phyloP scores from a whole-genome alignment of 2,888 invertebrate species.

The Vandiemenella viatica region DNA sequence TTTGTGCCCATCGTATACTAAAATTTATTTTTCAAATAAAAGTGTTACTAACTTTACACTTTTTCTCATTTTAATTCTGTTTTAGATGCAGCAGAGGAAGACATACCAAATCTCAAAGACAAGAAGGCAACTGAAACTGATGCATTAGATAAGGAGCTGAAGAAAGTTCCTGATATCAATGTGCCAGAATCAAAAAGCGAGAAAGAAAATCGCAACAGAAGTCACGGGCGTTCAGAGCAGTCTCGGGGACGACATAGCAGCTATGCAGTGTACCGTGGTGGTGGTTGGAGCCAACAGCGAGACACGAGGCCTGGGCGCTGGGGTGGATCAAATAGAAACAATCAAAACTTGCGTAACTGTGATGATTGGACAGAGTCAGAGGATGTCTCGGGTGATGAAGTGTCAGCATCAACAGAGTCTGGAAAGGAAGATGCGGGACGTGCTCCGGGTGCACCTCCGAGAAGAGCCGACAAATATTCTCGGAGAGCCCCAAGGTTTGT shows the following conservation, averaged over 20 bases:
- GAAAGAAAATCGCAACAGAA: constrained; percentile 5
- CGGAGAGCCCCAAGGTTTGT: constrained; percentile 8
- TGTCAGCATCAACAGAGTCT: constrained; percentile 39
- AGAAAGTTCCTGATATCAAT: no score
- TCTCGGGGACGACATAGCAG: constrained; percentile 11
- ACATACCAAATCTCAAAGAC: no score
- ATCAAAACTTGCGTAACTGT: constrained; percentile 28
- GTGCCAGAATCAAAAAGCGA: no score
- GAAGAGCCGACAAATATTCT: neutral
- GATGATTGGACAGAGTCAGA: constrained; percentile 55
- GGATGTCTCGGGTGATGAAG: constrained; percentile 51
- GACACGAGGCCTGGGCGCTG: constrained; percentile 28
- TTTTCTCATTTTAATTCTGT: no score
- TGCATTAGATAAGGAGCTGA: no score
- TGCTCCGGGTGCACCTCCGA: constrained; percentile 34
- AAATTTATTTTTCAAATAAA: no score
- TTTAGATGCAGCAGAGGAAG: no score
- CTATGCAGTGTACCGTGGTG: constrained; percentile 8
- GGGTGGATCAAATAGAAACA: constrained; percentile 25
- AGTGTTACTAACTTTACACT: no score
- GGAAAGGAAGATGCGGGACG: constrained; percentile 38
- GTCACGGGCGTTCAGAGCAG: constrained; percentile 2
- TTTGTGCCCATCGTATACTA: no score
- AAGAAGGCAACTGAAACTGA: no score
- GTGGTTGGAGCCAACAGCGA: constrained; percentile 26